Conservation (phyloP, 2,888 invertebrate species). For the Oscheius sp. region DNA sequence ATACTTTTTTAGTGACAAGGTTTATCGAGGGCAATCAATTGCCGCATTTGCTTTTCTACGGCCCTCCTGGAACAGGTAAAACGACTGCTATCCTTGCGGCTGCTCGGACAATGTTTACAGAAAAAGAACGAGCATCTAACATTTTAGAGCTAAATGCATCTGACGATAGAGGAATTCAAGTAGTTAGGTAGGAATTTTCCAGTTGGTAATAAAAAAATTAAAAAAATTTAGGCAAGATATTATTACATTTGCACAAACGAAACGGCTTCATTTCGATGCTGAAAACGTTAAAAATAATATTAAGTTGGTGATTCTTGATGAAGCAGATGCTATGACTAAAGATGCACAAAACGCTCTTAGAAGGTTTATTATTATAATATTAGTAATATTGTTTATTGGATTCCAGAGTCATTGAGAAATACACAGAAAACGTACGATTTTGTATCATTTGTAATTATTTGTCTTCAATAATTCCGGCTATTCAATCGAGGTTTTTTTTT, state of each 20-base stretch:
- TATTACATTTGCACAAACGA: conserved; percentile 75
- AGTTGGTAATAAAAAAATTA: neutral
- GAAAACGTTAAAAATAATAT: conserved; percentile 68
- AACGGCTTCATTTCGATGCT: conserved; percentile 76
- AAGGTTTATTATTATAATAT: conserved; percentile 74
- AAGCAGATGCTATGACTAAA: conserved; percentile 99
- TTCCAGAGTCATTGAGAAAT: conserved; percentile 91
- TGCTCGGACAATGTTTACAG: conserved; percentile 88
- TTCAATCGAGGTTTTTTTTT: conserved; percentile 85
- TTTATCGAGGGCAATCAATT: conserved; percentile 88
- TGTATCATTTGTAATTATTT: conserved; percentile 98
- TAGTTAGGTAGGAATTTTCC: conserved; percentile 36
- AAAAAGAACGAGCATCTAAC: conserved; percentile 90
- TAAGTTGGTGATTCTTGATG: conserved; percentile 94
- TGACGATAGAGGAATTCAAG: conserved; percentile 84
- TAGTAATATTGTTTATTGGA: neutral
- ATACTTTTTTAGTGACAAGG: conserved; percentile 69
- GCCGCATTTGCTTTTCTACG: conserved; percentile 95
- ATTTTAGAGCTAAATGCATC: conserved; percentile 92
- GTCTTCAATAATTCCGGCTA: conserved; percentile 96
- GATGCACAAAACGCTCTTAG: conserved; percentile 98
- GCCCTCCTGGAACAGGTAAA: conserved; percentile 95
- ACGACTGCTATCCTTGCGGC: conserved; percentile 96
- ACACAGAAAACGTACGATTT: conserved; percentile 96
- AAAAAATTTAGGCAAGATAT: conserved; percentile 43